These are phyloP conservation scores for Tauraco hartlaubi DNA, from an alignment of 2,797 vertebrate species.

Conservation along the genomic window DNA sequence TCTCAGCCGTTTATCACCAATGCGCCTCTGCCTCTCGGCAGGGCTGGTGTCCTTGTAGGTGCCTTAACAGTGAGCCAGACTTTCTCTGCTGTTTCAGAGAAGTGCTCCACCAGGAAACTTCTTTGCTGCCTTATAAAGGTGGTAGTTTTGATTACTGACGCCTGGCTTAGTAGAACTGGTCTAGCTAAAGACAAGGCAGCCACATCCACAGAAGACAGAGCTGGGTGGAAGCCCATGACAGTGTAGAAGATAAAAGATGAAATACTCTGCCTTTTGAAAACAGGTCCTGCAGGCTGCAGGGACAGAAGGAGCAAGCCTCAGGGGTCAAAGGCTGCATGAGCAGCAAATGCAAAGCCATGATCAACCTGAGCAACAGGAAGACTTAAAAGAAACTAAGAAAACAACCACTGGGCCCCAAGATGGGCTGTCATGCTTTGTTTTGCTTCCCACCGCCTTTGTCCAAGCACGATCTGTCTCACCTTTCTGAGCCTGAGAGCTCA, in stretches of 20 bases:
- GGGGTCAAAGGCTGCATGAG: not conserved
- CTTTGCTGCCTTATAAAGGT: not conserved
- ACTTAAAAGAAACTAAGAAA: not conserved
- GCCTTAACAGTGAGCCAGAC: not conserved
- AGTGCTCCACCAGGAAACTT: not conserved
- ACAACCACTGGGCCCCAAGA: not conserved
- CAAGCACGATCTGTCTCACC: not conserved
- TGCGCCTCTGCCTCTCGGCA: not conserved
- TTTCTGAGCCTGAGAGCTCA: not conserved
- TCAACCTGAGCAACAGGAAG: not conserved
- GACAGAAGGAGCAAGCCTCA: not conserved
- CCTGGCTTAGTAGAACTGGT: not conserved
- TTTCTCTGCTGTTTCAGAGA: not conserved
- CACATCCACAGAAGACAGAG: not conserved
- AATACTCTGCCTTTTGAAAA: not conserved
- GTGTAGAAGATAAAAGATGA: not conserved
- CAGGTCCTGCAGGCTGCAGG: not conserved
- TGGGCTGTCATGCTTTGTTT: not conserved
- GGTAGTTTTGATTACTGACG: too few species aligned
- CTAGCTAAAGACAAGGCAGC: not conserved
- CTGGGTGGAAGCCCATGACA: not conserved
- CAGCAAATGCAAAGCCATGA: not conserved
- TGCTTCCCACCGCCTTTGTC: not conserved
- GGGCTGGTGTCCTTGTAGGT: not conserved
- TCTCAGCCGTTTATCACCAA: too few species aligned